Conservation (phyloP, 2,113 vertebrate genomes). For the Carassius auratus region DNA sequence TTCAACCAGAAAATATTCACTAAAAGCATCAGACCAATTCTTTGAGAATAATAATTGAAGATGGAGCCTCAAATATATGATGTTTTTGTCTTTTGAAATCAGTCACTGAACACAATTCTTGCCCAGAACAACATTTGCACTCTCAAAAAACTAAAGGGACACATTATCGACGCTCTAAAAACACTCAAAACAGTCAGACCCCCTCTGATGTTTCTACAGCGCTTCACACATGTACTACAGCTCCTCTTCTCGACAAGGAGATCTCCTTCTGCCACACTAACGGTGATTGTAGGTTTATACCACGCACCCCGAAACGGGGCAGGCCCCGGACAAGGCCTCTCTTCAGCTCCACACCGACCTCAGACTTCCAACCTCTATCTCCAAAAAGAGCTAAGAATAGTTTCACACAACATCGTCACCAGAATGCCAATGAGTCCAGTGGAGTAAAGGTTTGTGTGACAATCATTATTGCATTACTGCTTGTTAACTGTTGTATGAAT, state of each 20-base stretch:
- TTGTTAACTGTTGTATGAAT: not conserved
- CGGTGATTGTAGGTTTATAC: not conserved
- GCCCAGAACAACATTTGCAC: not conserved
- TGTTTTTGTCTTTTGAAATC: no score
- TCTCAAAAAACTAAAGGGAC: constrained; percentile 1
- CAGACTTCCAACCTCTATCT: constrained; percentile 6
- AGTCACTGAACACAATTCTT: not conserved
- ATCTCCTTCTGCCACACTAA: not conserved
- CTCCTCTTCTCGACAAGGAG: not conserved
- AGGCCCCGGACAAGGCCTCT: not conserved
- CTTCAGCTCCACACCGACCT: constrained; percentile 60
- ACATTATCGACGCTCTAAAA: not conserved
- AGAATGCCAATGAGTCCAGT: constrained; percentile 4
- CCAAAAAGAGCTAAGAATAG: not conserved
- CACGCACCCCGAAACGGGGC: constrained; percentile 52
- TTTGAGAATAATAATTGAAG: no score
- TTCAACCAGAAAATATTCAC: no score
- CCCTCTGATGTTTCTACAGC: not conserved
- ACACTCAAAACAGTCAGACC: not conserved
- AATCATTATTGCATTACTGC: not conserved
- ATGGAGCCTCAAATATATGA: no score
- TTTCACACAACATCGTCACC: not conserved
- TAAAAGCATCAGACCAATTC: no score
- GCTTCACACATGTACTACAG: constrained; percentile 35
- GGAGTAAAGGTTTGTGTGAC: constrained; percentile 51